Evolutionary conservation across 2,888 invertebrate genomes (phyloP).

Genomic region (Penaeus monodon): DNA sequence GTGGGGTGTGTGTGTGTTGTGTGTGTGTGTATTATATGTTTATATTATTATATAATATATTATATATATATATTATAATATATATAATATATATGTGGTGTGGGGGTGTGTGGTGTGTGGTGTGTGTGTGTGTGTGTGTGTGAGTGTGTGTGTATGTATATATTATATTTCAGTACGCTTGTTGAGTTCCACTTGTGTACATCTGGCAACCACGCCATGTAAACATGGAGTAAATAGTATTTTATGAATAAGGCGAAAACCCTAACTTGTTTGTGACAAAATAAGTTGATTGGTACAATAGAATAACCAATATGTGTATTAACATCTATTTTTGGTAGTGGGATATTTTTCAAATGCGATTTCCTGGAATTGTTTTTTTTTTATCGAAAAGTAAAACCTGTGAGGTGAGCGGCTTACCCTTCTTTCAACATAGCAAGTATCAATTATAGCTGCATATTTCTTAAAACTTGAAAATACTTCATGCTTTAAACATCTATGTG

Average conservation of each 20-base stretch:
- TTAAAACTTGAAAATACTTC: no score
- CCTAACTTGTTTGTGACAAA: not conserved
- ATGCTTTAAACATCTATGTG: no score
- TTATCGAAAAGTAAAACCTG: not conserved
- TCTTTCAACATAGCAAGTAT: no score
- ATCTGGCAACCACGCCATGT: not conserved
- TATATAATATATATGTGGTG: no score
- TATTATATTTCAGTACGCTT: slow-evolving; percentile 3
- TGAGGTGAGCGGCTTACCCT: no score
- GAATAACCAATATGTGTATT: not conserved
- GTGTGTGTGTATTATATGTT: not conserved
- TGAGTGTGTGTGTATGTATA: not conserved
- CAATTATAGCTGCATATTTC: no score
- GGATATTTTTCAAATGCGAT: no score
- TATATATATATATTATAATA: not conserved
- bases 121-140: not conserved
- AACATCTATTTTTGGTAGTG: not conserved
- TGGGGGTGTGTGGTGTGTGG: not conserved
- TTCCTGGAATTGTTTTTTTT: not conserved
- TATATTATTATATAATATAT: not conserved
- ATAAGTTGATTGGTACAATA: not conserved
- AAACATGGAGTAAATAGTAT: not conserved
- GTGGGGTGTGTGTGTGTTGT: not conserved
- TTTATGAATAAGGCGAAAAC: not conserved
- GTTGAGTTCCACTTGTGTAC: not conserved